Evolutionary conservation across 1,140 invertebrate genomes (phyloP).

Genomic region (Stegodyphus mimosarum): DNA sequence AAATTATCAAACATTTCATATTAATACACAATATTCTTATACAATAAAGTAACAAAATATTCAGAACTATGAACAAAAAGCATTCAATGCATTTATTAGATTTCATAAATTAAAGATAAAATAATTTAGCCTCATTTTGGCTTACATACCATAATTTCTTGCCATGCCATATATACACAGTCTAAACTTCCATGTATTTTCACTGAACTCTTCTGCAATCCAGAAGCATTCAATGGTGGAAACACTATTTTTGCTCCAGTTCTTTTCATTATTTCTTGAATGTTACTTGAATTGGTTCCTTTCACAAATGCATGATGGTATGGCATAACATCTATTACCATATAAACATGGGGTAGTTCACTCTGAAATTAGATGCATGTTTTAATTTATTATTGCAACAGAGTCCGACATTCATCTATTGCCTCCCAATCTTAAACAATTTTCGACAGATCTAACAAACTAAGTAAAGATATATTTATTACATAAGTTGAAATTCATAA

Average conservation of each 20-base stretch:
- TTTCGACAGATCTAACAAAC: too few species aligned
- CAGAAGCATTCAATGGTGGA: neutral
- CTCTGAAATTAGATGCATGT: neutral
- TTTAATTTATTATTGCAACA: too few species aligned
- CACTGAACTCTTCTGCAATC: neutral
- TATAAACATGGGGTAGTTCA: constrained; percentile 25
- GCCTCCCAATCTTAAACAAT: too few species aligned
- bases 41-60: too few species aligned
- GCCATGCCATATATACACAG: constrained; percentile 48
- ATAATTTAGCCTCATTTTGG: too few species aligned
- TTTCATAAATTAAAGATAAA: neutral
- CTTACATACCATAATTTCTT: constrained; percentile 39
- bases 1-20: too few species aligned
- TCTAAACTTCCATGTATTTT: constrained; percentile 30
- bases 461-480: too few species aligned
- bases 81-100: too few species aligned
- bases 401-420: too few species aligned
- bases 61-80: too few species aligned
- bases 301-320: constrained; percentile 4
- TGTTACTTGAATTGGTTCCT: constrained; percentile 1
- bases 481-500: too few species aligned
- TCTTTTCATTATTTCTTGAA: constrained; percentile 29
- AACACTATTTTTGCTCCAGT: constrained; percentile 40
- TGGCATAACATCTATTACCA: constrained; percentile 25
- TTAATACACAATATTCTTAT: too few species aligned